Base-by-base conservation (phyloP, 2,888 invertebrate genomes). In the Synergus gifuensis region DNA sequence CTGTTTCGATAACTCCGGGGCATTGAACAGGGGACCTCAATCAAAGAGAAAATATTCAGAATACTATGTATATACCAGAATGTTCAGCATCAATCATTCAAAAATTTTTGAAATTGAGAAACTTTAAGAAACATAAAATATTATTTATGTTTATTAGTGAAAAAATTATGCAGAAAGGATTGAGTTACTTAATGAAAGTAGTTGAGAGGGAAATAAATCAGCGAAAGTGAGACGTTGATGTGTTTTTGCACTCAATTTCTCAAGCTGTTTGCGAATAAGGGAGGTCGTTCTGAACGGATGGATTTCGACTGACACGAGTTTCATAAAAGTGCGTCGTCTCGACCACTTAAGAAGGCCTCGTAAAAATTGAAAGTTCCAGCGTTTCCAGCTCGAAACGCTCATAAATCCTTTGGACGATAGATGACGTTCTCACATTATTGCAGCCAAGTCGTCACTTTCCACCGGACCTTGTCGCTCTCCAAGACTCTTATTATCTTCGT, bases 401-500 rank as follows among this genome's bases (percentile, higher is more conserved):
- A 80, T 83, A 81, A 83, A 81, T 82, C 82, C 81, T 78, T 9
- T 18, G 58, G 54, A 69, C 78, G 73, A 69, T 78, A 49, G 62
- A 64, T 76, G 62, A 76, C 66, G 64, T 66, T 77, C 66, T 77
- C 66, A 66, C 79, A 76, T 79, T 78, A 44, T 78, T 49, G 67
- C 69, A 60, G 46, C 76, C 60, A 58, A 63, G 67, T 78, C 60
- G 73, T 42, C 78, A 58, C 66, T 78, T 78, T 78, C 60, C 78
- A 28, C 7, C 46, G 49, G 28, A 54, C 46, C 67, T 62, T 79
- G 76, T 80, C 78, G 69, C 18, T 54, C 67, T 36, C 14, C 40
- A 40, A 58, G 69, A 8, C 18, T 46, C 63, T 82, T 73, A 87
- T 88, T 89, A 89, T 89, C 89, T 88, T 88, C 87, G 87, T 86